These are phyloP conservation scores for Diplodus sargus DNA, from an alignment of 2,797 vertebrate species.

Conservation along the genomic window DNA sequence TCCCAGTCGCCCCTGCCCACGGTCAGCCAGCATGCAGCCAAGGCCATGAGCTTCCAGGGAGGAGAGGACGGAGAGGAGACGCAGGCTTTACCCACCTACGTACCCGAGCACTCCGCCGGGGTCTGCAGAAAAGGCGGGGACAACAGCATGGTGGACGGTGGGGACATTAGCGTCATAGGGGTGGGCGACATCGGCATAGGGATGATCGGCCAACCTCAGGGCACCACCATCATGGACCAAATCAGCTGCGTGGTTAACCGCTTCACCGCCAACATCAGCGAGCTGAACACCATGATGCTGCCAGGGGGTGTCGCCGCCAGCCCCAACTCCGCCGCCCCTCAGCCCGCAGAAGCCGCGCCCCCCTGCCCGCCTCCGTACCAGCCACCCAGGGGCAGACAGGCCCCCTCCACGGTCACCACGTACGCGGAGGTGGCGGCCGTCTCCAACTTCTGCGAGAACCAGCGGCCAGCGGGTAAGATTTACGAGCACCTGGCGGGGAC, in stretches of 20 bases:
- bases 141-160: constrained; percentile 25
- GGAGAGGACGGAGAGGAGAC: constrained; percentile 70
- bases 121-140: constrained; percentile 63
- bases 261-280: constrained; percentile 97
- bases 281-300: constrained; percentile 99
- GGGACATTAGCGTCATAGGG: constrained; percentile 65
- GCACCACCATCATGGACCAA: constrained; percentile 96
- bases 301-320: constrained; percentile 82
- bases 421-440: constrained; percentile 91
- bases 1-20: constrained; percentile 89
- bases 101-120: constrained; percentile 81
- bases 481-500: constrained; percentile 83
- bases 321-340: constrained; percentile 32
- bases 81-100: constrained; percentile 81
- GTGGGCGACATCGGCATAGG: constrained; percentile 76
- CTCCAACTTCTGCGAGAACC: constrained; percentile 82
- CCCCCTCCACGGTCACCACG: constrained; percentile 90
- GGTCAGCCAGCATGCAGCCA: constrained; percentile 87
- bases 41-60: constrained; percentile 83
- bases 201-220: constrained; percentile 87
- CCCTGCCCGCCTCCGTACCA: constrained; percentile 86
- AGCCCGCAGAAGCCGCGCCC: constrained; percentile 30
- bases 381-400: constrained; percentile 87
- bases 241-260: constrained; percentile 97
- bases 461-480: constrained; percentile 62